Base-by-base conservation (phyloP, 2,888 invertebrate species). In the Drosophila neutralis region DNA sequence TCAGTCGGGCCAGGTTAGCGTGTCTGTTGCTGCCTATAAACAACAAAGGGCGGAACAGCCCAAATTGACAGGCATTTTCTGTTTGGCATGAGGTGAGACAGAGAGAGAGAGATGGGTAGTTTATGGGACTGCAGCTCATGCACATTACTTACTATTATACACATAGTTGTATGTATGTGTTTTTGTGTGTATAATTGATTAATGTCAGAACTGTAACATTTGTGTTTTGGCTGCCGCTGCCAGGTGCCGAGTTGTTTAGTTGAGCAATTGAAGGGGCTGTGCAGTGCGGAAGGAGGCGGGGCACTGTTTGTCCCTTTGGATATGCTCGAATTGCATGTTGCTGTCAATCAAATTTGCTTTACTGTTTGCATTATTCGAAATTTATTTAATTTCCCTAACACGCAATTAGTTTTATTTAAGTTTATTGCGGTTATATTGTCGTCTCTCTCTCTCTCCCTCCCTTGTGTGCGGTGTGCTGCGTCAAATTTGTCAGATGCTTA, bases 391-490 rank as follows among this genome's bases (percentile, higher is more conserved):
- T 87, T 77, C 67, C 73, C 69, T 76, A 89, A 88, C 87, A 87
- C 87, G 87, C 87, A 89, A 89, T 87, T 87, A 87, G 90, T 87
- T 87, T 89, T 87, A 86, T 87, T 87, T 86, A 89, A 88, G 86
- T 87, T 87, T 86, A 87, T 87, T 87, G 87, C 90, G 87, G 87
- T 89, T 87, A 80, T 80, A 69, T 70, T 58, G 79, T 59, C 59
- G 67, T 84, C 83, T 27, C 45, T 15, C 83, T 24, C 45, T 21
- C 21, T 42, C 45, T 73, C 79, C 33, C 75, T 81, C 42, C 15
- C 4, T 40, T 31, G 40, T n/a, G 56, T 38, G 24, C 29, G 38
- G 56, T 56, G 6, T 66, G 35, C 63, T 33, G 42, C 33, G 35
- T 70, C 75, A 73, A 60, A 61, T 74, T 64, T 89, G 85, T 77